These are phyloP conservation scores for Hybognathus amarus DNA, from an alignment of 2,797 vertebrate species.

Conservation along the genomic window DNA sequence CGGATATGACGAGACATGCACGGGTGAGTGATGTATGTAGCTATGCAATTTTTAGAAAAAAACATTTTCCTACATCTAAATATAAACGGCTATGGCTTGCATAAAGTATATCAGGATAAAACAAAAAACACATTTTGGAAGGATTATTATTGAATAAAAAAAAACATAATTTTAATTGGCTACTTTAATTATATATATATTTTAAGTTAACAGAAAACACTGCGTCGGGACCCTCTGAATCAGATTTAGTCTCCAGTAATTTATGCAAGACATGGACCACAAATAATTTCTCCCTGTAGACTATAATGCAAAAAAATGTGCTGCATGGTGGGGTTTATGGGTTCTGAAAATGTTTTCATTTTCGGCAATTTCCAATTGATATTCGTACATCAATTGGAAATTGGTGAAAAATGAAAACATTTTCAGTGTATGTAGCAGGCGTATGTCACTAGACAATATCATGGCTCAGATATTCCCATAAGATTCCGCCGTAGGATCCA, in stretches of 20 bases:
- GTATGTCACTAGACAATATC: conserved; percentile 70
- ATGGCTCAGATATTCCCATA: conserved; percentile 60
- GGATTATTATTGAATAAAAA: background rate
- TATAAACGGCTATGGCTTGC: background rate
- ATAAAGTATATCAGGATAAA: too few relatives aligned
- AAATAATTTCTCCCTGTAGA: conserved; percentile 23
- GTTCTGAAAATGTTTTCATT: conserved; percentile 54
- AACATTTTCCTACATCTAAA: background rate
- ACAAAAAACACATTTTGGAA: background rate
- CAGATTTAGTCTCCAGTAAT: background rate
- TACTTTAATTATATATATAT: background rate
- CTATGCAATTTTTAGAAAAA: background rate
- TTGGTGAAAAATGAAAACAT: too few relatives aligned
- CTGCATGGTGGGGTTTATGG: conserved; percentile 34
- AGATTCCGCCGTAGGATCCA: conserved; percentile 69
- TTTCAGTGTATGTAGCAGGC: conserved; percentile 16
- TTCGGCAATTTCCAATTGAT: conserved; percentile 57
- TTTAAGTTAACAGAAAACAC: background rate
- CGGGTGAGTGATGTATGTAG: too few relatives aligned
- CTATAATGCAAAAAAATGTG: conserved; percentile 24
- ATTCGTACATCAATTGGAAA: too few relatives aligned
- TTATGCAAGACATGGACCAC: background rate
- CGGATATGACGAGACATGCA: too few relatives aligned
- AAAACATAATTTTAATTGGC: too few relatives aligned
- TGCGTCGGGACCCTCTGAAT: background rate